Evolutionary conservation across 2,797 vertebrate species (phyloP).

Genomic region (Crocodylus rhombifer): DNA sequence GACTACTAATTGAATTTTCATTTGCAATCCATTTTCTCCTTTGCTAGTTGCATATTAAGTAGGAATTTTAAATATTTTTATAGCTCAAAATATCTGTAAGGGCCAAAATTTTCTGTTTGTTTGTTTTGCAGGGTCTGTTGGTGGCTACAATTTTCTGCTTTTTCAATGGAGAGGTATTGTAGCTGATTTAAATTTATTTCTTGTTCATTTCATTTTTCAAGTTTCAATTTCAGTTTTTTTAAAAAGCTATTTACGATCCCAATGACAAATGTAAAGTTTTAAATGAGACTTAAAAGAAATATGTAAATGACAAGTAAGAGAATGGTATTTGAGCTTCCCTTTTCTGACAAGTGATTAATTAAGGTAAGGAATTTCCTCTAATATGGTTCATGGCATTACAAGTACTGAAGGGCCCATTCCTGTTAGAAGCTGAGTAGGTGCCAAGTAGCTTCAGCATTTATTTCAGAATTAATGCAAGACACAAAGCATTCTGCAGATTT

Average conservation of each 20-base stretch:
- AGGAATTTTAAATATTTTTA: not conserved
- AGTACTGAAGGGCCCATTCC: not conserved
- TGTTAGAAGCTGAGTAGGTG: not conserved
- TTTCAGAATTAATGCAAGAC: not conserved
- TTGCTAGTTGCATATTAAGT: not conserved
- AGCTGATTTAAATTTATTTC: slow-evolving; percentile 1
- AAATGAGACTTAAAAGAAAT: not conserved
- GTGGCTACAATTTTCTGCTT: slow-evolving; percentile 99
- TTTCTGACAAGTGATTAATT: not conserved
- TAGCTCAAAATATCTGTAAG: not conserved
- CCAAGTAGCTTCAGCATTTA: not conserved
- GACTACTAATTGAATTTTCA: not conserved
- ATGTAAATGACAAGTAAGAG: not conserved
- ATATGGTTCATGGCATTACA: not conserved
- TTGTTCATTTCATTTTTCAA: not conserved
- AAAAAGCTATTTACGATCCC: not conserved
- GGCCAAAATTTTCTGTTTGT: slow-evolving; percentile 14
- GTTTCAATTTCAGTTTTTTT: too few species aligned
- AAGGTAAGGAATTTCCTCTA: not conserved
- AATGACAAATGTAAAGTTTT: not conserved
- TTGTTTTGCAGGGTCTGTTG: slow-evolving; percentile 89
- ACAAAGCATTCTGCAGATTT: not conserved
- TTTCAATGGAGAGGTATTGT: slow-evolving; percentile 96
- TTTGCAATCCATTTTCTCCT: not conserved
- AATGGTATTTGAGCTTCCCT: not conserved